Evolutionary conservation across 2,797 vertebrate genomes (phyloP).

Genomic region (Xenopus petersii): DNA sequence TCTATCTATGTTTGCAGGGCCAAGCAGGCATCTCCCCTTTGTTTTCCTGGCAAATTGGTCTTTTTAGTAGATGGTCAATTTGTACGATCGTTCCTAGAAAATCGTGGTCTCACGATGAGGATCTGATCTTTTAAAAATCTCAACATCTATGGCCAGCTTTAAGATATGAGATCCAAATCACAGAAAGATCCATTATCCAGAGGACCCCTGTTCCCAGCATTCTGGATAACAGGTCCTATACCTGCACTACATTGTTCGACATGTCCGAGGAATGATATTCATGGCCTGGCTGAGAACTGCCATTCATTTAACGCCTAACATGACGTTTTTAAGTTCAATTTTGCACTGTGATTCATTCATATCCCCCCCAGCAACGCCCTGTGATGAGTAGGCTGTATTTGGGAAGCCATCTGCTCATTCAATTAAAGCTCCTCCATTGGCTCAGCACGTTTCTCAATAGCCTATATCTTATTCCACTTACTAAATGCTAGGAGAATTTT

Average conservation of each 20-base stretch:
- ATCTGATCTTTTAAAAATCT: no score
- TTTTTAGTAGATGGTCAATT: no score
- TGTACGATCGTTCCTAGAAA: no score
- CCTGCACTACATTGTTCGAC: background rate
- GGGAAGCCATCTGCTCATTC: conserved; percentile 28
- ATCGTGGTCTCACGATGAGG: no score
- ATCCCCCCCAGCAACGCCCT: conserved; percentile 17
- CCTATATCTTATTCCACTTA: conserved; percentile 34
- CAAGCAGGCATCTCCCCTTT: no score
- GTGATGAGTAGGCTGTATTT: conserved; percentile 42
- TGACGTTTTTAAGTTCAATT: background rate
- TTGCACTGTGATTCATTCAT: conserved; percentile 31
- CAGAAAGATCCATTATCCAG: no score
- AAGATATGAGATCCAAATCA: no score
- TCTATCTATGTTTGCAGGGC: no score
- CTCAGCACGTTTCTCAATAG: conserved; percentile 38
- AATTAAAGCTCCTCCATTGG: conserved; percentile 33
- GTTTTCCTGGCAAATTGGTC: no score
- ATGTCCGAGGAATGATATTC: background rate
- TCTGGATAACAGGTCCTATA: no score
- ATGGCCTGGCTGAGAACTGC: background rate
- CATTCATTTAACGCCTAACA: background rate
- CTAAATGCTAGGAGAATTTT: conserved; percentile 17
- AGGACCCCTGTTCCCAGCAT: no score
- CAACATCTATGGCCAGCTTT: no score